Evolutionary conservation across 2,888 invertebrate species (phyloP), one percentile per base, ranked within the genome.

Genomic region (Thymelicus sylvestris): DNA sequence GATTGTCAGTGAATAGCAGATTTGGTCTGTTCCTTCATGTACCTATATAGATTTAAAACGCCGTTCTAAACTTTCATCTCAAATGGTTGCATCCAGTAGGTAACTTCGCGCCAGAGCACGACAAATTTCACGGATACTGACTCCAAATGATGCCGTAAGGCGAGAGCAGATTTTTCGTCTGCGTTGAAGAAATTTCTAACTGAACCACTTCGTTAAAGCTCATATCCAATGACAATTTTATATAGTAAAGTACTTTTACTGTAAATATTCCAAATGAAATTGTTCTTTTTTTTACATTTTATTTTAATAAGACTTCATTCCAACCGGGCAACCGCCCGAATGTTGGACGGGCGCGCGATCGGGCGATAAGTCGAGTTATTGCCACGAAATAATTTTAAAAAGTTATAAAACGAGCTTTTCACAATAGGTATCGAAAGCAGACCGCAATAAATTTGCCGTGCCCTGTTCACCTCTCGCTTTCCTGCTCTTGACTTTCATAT

Each of bases 401-500:
- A 87, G 81, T 86, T 86, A 83, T 90, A 90, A 91, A 89, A 81
- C 79, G 78, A 78, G 83, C 80, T 85, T 86, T 86, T 79, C 83
- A 92, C 92, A 92, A 93, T 91, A 88, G 89, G 89, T 89, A 90
- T 92, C 91, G 88, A 90, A 87, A 88, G 85, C 93, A 91, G 90
- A 86, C 92, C 89, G 89, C 87, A 85, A 93, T 93, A 93, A 93
- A 93, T 93, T 87, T 82, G 73, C 77, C 79, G 82, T 82, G 86
- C 84, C 86, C 86, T 85, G 86, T 86, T 90, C 92, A 89, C 90
- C 91, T 91, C 88, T 86, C 89, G 87, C 89, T 88, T 88, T 86
- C 88, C 91, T 89, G 89, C 89, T 87, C 90, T 92, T 91, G 93
- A 92, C 92, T 93, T 93, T 93, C 89, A 93, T 92, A 91, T 93